Evolutionary conservation across 2,888 invertebrate genomes (phyloP).

Genomic region (Myopa testacea): DNA sequence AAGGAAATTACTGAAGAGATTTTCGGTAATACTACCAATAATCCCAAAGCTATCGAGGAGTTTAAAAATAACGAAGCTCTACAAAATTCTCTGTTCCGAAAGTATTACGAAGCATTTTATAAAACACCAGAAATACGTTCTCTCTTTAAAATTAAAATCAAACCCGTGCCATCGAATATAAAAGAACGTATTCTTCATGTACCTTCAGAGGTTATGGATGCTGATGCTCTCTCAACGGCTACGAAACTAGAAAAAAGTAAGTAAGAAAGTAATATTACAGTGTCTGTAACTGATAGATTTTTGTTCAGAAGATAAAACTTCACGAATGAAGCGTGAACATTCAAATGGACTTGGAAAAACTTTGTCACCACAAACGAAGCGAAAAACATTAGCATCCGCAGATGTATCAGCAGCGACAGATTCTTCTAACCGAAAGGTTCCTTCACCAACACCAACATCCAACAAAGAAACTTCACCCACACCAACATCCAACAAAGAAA

Average conservation of each 20-base stretch:
- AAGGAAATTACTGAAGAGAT: conserved; percentile 38
- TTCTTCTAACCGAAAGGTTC: too few species aligned
- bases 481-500: too few species aligned
- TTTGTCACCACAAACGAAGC: neutral
- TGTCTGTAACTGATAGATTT: neutral
- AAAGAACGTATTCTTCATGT: conserved; percentile 39
- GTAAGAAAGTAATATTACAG: neutral
- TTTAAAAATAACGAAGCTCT: conserved; percentile 23
- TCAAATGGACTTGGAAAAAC: neutral
- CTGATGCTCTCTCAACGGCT: neutral
- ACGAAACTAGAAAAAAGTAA: neutral
- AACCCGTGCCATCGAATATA: conserved; percentile 30
- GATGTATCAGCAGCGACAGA: too few species aligned
- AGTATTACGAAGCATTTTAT: conserved; percentile 43
- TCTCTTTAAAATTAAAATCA: conserved; percentile 37
- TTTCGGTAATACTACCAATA: conserved; percentile 32
- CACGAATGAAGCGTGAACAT: neutral
- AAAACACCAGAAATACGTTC: conserved; percentile 32
- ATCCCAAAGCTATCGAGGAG: conserved; percentile 21
- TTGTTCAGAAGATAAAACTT: neutral
- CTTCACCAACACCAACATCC: too few species aligned
- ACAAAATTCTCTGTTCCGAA: conserved; percentile 5
- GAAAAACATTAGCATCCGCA: conserved; percentile 1
- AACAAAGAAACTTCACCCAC: too few species aligned
- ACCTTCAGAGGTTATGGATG: conserved; percentile 5